phyloP scores from a whole-genome alignment of 2,888 invertebrate species.

The Cephus pygmeus region DNA sequence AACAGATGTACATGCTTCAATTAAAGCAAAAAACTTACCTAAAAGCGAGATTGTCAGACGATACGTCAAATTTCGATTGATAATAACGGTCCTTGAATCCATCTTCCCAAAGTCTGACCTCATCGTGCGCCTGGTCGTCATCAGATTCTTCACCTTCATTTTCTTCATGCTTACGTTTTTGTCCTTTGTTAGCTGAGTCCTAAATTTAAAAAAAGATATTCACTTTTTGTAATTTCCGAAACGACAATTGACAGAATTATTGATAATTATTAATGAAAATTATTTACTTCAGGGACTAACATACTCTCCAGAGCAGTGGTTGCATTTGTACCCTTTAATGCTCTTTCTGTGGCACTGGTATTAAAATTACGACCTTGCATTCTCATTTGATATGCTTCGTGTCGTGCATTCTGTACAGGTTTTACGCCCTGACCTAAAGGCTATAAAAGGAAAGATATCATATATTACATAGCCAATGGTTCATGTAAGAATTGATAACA shows the following conservation, averaged over 20 bases:
- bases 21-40: conserved; percentile 66
- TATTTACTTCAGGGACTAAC: conserved; percentile 65
- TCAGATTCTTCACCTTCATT: conserved; percentile 68
- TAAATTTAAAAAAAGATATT: conserved; percentile 16
- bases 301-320: conserved; percentile 66
- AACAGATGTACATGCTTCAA: neutral
- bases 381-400: conserved; percentile 81
- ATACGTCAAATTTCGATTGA: conserved; percentile 91
- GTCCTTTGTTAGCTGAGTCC: conserved; percentile 56
- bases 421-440: conserved; percentile 70
- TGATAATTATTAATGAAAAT: neutral
- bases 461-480: conserved; percentile 16
- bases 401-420: conserved; percentile 76
- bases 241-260: neutral
- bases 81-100: conserved; percentile 99
- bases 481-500: neutral
- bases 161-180: conserved; percentile 69
- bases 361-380: conserved; percentile 60
- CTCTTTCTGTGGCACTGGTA: conserved; percentile 40
- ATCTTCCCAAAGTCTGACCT: conserved; percentile 93
- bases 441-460: conserved; percentile 57
- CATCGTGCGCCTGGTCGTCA: conserved; percentile 85
- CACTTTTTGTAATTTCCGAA: neutral
- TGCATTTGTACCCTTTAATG: conserved; percentile 38
- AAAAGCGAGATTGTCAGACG: conserved; percentile 81